Conservation (phyloP, 2,113 vertebrate genomes). For the human region DNA sequence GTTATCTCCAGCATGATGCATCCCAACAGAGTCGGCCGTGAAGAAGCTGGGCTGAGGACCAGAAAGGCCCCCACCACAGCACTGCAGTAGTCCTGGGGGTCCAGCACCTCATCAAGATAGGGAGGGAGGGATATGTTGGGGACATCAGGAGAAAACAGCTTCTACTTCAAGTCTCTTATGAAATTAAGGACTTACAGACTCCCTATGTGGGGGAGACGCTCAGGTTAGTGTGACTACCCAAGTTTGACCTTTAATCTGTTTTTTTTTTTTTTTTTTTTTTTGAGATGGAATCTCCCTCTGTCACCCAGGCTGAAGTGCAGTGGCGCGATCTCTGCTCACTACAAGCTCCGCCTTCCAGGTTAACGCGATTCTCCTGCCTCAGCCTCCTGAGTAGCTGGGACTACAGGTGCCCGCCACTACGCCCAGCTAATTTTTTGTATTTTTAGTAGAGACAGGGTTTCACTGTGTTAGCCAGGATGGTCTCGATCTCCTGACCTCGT, state of each 20-base stretch:
- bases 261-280: no score
- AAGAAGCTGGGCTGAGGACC: fast-evolving
- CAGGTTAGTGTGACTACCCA: background rate
- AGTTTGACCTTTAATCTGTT: background rate
- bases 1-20: background rate
- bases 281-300: no score
- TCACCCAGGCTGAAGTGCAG: no score
- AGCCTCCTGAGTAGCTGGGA: no score
- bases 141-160: background rate
- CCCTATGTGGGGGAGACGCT: background rate
- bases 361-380: no score
- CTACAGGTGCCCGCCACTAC: no score
- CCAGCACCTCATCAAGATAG: background rate
- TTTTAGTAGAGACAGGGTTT: no score
- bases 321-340: no score
- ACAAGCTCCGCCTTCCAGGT: no score
- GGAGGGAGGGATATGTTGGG: background rate
- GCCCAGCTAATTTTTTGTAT: no score
- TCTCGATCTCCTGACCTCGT: no score
- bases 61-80: background rate
- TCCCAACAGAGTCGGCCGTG: background rate
- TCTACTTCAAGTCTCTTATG: background rate
- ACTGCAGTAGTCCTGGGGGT: background rate
- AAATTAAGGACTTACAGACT: background rate
- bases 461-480: no score